Conservation (phyloP, 1,140 invertebrate genomes). For the Psilanteris sp. region DNA sequence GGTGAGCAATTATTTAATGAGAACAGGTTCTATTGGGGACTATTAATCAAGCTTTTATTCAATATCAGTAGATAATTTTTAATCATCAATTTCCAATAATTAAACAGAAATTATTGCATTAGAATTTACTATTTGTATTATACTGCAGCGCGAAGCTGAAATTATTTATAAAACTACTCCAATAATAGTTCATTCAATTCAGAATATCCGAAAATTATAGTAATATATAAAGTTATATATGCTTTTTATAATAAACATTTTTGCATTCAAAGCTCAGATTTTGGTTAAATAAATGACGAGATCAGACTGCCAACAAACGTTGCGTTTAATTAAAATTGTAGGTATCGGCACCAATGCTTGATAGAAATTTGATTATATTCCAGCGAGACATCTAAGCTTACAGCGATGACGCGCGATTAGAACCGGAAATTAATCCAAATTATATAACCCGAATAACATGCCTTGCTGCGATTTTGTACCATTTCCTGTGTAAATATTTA, state of each 20-base stretch:
- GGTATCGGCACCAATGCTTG: slow-evolving; percentile 16
- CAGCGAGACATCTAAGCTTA: slow-evolving; percentile 11
- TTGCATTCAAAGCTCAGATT: background rate
- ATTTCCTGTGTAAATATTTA: slow-evolving; percentile 24
- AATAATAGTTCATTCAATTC: no score
- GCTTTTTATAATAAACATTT: no score
- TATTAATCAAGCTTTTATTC: no score
- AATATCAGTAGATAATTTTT: slow-evolving; percentile 10
- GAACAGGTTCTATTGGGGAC: no score
- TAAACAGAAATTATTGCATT: slow-evolving; percentile 5
- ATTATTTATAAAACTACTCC: no score
- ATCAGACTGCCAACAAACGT: slow-evolving; percentile 4
- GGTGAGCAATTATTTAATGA: no score
- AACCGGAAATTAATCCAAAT: slow-evolving; percentile 40
- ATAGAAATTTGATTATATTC: slow-evolving; percentile 41
- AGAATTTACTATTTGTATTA: no score
- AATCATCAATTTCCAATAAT: slow-evolving; percentile 18
- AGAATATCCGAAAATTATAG: no score
- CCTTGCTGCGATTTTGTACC: background rate
- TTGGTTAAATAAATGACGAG: slow-evolving; percentile 23
- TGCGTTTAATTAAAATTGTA: slow-evolving; percentile 24
- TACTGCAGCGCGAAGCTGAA: no score
- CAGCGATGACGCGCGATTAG: slow-evolving; percentile 31
- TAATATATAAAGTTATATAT: no score
- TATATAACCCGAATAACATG: slow-evolving; percentile 33